Evolutionary conservation across 1,140 invertebrate species (phyloP).

Genomic region (Drosophila tristis): DNA sequence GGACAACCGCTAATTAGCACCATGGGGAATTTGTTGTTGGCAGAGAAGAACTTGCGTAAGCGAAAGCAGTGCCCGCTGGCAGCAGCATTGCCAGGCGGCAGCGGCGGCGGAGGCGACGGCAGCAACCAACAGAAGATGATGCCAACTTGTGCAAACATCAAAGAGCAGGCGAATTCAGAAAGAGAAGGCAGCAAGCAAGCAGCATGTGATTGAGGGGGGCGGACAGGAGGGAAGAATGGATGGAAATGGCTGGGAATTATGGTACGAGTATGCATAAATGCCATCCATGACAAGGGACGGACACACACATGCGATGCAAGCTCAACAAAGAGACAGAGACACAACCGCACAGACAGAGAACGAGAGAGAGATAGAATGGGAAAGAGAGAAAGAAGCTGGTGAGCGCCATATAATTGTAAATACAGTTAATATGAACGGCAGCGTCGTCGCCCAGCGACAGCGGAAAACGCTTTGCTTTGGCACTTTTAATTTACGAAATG

Average conservation of each 20-base stretch:
- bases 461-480: constrained; percentile 60
- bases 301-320: constrained; percentile 31
- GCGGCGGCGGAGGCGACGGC: constrained; percentile 1
- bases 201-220: neutral
- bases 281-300: neutral
- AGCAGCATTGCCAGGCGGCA: constrained; percentile 1
- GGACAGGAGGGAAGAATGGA: neutral
- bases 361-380: neutral
- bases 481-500: constrained; percentile 83
- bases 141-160: constrained; percentile 78
- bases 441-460: constrained; percentile 25
- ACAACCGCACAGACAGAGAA: too few relatives aligned
- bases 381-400: constrained; percentile 33
- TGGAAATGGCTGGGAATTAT: constrained; percentile 52
- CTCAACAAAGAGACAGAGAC: constrained; percentile 19
- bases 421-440: constrained; percentile 76
- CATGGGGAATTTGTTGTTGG: constrained; percentile 77
- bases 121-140: constrained; percentile 18
- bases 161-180: constrained; percentile 50
- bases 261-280: neutral
- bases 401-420: constrained; percentile 75
- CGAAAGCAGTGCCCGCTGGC: constrained; percentile 34
- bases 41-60: constrained; percentile 69
- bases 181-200: neutral
- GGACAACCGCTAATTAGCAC: constrained; percentile 79